These are phyloP conservation scores for Delichon dasypus DNA, from an alignment of 2,797 vertebrate species.

Conservation along the genomic window DNA sequence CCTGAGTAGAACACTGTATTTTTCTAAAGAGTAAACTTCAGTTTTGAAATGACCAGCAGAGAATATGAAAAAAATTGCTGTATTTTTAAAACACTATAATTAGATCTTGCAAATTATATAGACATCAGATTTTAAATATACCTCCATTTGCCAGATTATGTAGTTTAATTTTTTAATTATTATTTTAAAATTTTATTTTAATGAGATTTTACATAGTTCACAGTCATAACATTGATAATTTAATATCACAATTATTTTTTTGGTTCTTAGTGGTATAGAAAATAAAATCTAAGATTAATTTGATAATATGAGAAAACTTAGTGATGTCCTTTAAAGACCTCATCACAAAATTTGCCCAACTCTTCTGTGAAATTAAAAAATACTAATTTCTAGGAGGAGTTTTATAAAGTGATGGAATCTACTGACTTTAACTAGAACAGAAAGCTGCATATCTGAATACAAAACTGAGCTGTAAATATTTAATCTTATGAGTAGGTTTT, in stretches of 20 bases:
- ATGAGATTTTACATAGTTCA: background rate
- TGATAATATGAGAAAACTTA: background rate
- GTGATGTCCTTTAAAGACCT: background rate
- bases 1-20: background rate
- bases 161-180: background rate
- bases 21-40: background rate
- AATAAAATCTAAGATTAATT: background rate
- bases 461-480: background rate
- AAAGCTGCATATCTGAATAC: background rate
- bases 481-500: background rate
- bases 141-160: background rate
- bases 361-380: background rate
- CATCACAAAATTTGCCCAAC: background rate
- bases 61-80: background rate
- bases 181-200: background rate
- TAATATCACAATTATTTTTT: background rate
- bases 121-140: background rate
- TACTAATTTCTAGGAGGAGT: background rate
- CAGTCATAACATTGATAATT: background rate
- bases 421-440: background rate
- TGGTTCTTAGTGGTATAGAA: background rate
- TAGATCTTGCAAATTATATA: background rate
- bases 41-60: background rate
- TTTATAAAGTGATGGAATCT: background rate
- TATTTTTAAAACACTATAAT: background rate